These are phyloP conservation scores for Conchocele bisecta DNA, from an alignment of 2,888 invertebrate species.

Conservation along the genomic window DNA sequence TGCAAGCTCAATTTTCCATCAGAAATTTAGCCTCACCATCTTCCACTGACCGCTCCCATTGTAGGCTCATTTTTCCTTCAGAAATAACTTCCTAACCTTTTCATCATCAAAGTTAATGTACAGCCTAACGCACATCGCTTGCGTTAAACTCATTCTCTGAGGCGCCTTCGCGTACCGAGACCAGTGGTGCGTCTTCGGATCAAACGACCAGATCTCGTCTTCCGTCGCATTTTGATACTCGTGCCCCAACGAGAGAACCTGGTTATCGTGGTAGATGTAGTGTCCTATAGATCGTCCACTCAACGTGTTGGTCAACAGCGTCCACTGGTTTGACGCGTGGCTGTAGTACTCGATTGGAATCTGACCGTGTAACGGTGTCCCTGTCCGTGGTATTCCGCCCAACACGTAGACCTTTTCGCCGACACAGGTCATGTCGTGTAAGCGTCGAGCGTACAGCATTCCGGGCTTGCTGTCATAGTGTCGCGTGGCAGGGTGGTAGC, in stretches of 20 bases:
- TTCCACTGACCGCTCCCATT: no score
- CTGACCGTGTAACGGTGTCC: constrained; percentile 78
- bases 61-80: constrained; percentile 72
- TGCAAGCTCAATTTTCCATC: no score
- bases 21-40: no score
- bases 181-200: constrained; percentile 76
- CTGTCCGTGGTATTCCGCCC: constrained; percentile 80
- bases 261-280: constrained; percentile 75
- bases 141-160: constrained; percentile 76
- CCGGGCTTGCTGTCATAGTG: constrained; percentile 76
- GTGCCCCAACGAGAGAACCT: constrained; percentile 79
- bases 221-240: constrained; percentile 81
- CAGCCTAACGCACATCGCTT: constrained; percentile 76
- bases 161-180: constrained; percentile 78
- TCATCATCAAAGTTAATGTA: constrained; percentile 79
- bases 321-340: constrained; percentile 79
- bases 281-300: constrained; percentile 82
- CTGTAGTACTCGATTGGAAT: constrained; percentile 81
- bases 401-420: constrained; percentile 76
- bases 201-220: constrained; percentile 81
- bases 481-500: constrained; percentile 72
- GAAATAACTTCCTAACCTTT: constrained; percentile 74
- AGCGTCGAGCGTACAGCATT: constrained; percentile 79
- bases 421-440: constrained; percentile 79
- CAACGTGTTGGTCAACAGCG: constrained; percentile 78